Evolutionary conservation across 2,797 vertebrate species (phyloP).

Genomic region (Eulemur rubriventer): DNA sequence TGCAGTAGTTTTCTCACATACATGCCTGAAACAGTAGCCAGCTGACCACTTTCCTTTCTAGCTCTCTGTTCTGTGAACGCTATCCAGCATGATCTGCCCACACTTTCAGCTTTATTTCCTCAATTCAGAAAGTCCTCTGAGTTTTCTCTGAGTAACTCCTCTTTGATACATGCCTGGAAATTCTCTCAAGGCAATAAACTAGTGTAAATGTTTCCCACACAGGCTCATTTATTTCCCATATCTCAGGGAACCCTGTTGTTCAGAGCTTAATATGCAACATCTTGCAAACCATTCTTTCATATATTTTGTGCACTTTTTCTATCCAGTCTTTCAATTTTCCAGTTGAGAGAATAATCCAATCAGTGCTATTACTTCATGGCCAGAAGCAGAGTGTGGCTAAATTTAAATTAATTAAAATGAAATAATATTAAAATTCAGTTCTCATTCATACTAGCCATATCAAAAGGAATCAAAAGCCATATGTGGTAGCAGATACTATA

Average conservation of each 20-base stretch:
- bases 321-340: not conserved
- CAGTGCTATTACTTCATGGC: not conserved
- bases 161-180: not conserved
- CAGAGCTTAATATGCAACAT: not conserved
- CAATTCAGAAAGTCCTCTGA: not conserved
- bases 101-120: not conserved
- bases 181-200: not conserved
- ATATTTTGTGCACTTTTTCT: not conserved
- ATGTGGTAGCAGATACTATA: not conserved
- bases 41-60: not conserved
- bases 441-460: not conserved
- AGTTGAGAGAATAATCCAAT: not conserved
- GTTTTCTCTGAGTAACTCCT: not conserved
- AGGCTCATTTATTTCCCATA: not conserved
- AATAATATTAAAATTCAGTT: constrained; percentile 26
- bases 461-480: not conserved
- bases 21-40: not conserved
- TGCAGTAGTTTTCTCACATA: not conserved
- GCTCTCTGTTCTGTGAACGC: not conserved
- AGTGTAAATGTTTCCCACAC: not conserved
- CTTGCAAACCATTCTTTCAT: not conserved
- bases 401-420: constrained; percentile 1
- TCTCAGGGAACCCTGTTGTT: not conserved
- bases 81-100: not conserved
- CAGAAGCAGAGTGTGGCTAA: not conserved